A percentile compares a stretch with the other conserved stretches of the same genome.
Evolutionary conservation across 2,888 invertebrate genomes (phyloP).

Genomic region (Dysmachus trigonus): DNA sequence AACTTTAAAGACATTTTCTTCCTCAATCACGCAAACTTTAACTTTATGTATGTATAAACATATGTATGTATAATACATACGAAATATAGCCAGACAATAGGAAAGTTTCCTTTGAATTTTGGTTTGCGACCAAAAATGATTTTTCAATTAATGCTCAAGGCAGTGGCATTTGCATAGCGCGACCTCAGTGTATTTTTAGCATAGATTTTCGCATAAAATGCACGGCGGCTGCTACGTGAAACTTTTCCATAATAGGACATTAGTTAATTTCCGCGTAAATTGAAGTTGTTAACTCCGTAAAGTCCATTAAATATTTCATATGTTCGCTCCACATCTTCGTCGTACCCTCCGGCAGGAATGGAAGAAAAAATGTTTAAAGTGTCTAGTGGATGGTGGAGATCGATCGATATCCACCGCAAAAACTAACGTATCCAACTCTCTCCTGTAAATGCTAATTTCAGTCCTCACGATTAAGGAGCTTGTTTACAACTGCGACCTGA

Average conservation of each 20-base stretch:
- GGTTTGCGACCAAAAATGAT: background rate
- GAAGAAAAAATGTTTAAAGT: background rate
- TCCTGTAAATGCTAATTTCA: constrained; percentile 42
- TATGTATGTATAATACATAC: background rate
- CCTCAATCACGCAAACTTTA: too few species aligned
- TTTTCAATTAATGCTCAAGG: background rate
- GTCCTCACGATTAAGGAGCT: constrained; percentile 35
- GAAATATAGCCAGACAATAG: background rate
- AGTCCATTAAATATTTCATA: constrained; percentile 18
- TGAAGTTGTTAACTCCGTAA: background rate
- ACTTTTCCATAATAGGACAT: background rate
- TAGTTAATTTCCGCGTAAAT: background rate
- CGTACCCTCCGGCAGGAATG: background rate
- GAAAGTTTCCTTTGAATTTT: background rate
- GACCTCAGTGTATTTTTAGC: background rate
- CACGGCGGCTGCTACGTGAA: background rate
- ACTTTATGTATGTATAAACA: too few species aligned
- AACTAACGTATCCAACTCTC: background rate
- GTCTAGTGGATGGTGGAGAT: background rate
- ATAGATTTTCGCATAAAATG: background rate
- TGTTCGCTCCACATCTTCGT: background rate
- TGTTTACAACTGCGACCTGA: constrained; percentile 37
- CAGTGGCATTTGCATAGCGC: background rate
- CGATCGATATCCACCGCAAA: constrained; percentile 5
- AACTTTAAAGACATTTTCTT: too few species aligned